Conservation (phyloP, 2,797 vertebrate species). For the Fistularia tabacaria region DNA sequence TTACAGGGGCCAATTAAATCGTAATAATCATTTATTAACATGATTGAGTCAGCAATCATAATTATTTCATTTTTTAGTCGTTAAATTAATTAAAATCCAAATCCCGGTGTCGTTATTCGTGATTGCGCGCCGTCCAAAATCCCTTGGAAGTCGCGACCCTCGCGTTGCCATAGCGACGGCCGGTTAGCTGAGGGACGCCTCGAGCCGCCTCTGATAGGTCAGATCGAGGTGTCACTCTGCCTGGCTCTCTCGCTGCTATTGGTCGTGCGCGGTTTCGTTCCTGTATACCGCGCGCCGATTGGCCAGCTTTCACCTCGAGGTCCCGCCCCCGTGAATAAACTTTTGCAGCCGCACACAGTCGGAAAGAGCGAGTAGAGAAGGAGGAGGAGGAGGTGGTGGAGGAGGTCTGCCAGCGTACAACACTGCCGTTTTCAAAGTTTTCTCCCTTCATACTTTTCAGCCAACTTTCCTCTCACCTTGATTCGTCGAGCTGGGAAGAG, state of each 20-base stretch:
- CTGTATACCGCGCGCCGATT: not conserved
- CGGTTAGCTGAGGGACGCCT: conserved; percentile 9
- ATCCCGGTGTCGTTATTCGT: no score
- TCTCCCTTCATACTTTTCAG: not conserved
- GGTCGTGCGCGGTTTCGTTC: not conserved
- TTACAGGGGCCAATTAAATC: no score
- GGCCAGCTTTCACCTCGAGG: not conserved
- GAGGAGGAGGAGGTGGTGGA: conserved; percentile 22
- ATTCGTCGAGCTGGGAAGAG: not conserved
- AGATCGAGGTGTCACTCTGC: not conserved
- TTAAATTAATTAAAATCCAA: no score
- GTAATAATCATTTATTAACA: no score
- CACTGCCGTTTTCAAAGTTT: conserved; percentile 1
- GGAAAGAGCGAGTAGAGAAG: conserved; percentile 10
- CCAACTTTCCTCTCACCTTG: no score
- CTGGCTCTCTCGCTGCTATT: conserved; percentile 26
- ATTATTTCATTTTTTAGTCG: no score
- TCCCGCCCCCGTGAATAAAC: conserved; percentile 29
- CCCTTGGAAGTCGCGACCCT: conserved; percentile 28
- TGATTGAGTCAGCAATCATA: no score
- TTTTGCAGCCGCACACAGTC: conserved; percentile 21
- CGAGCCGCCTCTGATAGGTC: conserved; percentile 35
- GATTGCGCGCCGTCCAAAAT: no score
- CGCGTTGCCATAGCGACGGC: conserved; percentile 50
- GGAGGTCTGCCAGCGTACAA: not conserved